Percentiles rank a stretch among this genome's conserved stretches.
These are phyloP conservation scores for Pterocles burchelli DNA, from an alignment of 2,113 vertebrate species.

Conservation along the genomic window DNA sequence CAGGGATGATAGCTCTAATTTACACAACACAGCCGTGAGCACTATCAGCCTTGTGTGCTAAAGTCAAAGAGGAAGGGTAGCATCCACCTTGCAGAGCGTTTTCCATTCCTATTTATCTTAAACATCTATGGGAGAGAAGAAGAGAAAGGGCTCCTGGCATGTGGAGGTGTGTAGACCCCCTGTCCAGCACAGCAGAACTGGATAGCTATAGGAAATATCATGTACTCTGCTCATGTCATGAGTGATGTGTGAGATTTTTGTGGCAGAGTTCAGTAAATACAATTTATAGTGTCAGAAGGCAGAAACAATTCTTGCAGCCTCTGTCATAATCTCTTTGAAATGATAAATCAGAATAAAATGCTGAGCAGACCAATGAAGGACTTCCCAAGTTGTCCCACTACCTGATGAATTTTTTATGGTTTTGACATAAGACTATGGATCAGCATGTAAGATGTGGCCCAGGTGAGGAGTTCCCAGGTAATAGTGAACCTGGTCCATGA, in stretches of 20 bases:
- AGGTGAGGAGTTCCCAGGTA: neutral
- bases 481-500: neutral
- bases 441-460: neutral
- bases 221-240: neutral
- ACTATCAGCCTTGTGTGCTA: neutral
- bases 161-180: neutral
- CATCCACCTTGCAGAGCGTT: neutral
- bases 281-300: neutral
- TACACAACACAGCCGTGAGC: neutral
- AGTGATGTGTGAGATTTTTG: neutral
- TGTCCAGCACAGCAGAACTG: neutral
- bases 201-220: neutral
- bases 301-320: neutral
- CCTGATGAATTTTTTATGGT: neutral
- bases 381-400: neutral
- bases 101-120: neutral
- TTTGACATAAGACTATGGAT: neutral
- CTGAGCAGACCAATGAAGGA: neutral
- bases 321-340: neutral
- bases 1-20: neutral
- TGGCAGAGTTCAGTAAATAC: neutral
- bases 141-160: neutral
- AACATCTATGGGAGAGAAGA: neutral
- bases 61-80: neutral
- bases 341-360: neutral